Evolutionary conservation across 2,888 invertebrate species (phyloP).

Genomic region (Spilosoma lubricipeda): DNA sequence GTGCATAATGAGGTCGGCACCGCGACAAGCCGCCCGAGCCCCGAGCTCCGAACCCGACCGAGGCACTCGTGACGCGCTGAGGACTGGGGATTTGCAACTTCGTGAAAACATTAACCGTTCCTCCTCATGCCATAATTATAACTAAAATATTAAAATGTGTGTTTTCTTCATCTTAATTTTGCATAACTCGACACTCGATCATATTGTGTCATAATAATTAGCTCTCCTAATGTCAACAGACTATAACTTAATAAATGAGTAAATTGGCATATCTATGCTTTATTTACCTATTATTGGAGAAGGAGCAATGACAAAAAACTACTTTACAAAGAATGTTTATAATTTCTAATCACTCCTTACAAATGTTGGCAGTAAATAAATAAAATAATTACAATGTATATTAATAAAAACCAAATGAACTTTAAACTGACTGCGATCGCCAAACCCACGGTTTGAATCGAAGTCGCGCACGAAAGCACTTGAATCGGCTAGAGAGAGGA

Average conservation of each 20-base stretch:
- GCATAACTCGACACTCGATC: background rate
- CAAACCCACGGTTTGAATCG: background rate
- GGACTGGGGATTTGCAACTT: background rate
- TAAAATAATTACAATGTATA: background rate
- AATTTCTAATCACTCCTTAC: background rate
- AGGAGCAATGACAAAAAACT: too few species aligned
- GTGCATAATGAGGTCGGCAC: background rate
- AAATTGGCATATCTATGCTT: too few species aligned
- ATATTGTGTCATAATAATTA: background rate
- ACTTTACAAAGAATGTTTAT: too few species aligned
- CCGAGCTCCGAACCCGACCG: background rate
- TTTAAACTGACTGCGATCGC: background rate
- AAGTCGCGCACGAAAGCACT: background rate
- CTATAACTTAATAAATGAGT: too few species aligned
- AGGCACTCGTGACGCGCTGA: background rate
- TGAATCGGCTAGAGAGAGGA: too few species aligned
- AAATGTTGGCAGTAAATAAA: background rate
- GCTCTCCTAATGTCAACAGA: too few species aligned
- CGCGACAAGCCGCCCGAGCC: background rate
- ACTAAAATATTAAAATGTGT: background rate
- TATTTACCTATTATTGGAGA: too few species aligned
- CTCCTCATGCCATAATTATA: background rate
- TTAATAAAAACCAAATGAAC: background rate
- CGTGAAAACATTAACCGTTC: slow-evolving; percentile 3
- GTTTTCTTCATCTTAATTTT: background rate